Evolutionary conservation across 2,113 vertebrate genomes (phyloP).

Genomic region (Gorsachius goisagi): DNA sequence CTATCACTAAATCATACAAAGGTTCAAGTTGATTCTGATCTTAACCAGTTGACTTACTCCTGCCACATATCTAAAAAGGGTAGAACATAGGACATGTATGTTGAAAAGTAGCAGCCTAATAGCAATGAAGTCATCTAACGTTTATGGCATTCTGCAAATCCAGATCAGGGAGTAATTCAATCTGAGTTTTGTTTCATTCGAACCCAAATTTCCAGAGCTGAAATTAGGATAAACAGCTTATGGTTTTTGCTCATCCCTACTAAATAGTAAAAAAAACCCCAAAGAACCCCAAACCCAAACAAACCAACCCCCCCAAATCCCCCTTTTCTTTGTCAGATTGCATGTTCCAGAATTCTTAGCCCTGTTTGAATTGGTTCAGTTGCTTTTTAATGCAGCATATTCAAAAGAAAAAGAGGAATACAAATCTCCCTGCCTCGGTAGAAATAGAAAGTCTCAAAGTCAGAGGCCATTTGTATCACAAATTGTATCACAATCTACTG

Average conservation of each 20-base stretch:
- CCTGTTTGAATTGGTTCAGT: not conserved
- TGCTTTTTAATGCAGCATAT: not conserved
- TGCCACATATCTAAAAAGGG: not conserved
- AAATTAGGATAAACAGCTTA: not conserved
- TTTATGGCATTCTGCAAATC: not conserved
- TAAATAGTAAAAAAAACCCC: not conserved
- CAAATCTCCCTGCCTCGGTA: not conserved
- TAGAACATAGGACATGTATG: not conserved
- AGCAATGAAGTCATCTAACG: not conserved
- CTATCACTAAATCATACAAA: not conserved
- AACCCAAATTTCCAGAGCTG: not conserved
- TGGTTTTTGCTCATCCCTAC: not conserved
- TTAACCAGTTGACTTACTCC: not conserved
- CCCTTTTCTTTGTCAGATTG: not conserved
- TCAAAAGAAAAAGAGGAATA: not conserved
- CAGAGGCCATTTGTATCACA: not conserved
- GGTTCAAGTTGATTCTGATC: not conserved
- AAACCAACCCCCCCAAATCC: rapidly evolving
- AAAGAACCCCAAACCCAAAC: not conserved
- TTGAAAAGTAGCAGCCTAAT: not conserved
- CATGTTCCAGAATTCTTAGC: not conserved
- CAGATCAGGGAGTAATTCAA: not conserved
- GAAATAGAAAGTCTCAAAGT: not conserved
- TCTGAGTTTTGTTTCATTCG: not conserved
- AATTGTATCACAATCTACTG: not conserved